Evolutionary conservation across 2,888 invertebrate species (phyloP).

Genomic region (Parelbella ahira): DNA sequence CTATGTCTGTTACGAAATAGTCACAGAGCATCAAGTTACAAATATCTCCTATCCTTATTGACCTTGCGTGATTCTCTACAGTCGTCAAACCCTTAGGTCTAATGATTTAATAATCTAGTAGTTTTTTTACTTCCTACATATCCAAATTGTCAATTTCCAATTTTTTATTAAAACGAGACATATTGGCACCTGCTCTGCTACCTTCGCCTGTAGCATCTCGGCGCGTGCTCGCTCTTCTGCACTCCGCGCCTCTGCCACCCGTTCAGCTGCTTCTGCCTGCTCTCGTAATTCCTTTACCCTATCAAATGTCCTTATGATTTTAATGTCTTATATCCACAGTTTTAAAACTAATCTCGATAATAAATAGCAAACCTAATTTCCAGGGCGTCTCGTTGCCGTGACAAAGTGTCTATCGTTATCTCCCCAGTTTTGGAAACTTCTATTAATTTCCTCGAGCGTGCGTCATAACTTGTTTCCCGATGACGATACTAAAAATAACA

Average conservation of each 20-base stretch:
- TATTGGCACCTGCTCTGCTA: slow-evolving; percentile 60
- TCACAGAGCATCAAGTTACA: too few species aligned
- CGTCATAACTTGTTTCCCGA: slow-evolving; percentile 60
- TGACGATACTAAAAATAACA: slow-evolving; percentile 63
- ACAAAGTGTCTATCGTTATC: slow-evolving; percentile 59
- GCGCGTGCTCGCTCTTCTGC: slow-evolving; percentile 42
- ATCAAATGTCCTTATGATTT: not conserved
- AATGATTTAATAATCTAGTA: too few species aligned
- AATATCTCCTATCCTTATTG: too few species aligned
- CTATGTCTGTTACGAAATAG: too few species aligned
- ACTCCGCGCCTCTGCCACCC: slow-evolving; percentile 36
- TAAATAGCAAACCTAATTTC: slow-evolving; percentile 48
- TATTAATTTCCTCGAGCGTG: slow-evolving; percentile 58
- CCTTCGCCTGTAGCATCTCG: slow-evolving; percentile 56
- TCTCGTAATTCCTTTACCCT: slow-evolving; percentile 68
- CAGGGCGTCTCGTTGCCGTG: slow-evolving; percentile 65
- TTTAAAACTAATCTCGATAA: not conserved
- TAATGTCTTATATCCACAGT: too few species aligned
- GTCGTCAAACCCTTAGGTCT: too few species aligned
- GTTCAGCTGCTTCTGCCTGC: slow-evolving; percentile 46
- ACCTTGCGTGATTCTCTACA: too few species aligned
- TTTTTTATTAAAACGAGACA: slow-evolving; percentile 46
- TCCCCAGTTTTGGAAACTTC: slow-evolving; percentile 70
- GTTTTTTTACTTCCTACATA: too few species aligned
- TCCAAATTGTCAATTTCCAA: too few species aligned